Conservation (phyloP, 2,888 invertebrate genomes). For the Amaurobius ferox region DNA sequence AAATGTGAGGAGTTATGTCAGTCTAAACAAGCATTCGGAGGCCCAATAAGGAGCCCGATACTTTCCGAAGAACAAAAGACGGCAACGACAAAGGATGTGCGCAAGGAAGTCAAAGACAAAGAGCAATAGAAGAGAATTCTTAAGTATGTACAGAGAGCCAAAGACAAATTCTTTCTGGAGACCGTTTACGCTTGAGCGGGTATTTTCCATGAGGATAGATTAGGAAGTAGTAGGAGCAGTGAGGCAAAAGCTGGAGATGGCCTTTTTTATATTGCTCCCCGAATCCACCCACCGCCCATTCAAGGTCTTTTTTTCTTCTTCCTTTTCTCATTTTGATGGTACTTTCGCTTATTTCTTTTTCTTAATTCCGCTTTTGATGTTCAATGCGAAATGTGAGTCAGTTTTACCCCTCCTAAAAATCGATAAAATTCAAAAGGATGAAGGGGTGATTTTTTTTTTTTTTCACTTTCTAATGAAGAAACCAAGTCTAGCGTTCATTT, state of each 20-base stretch:
- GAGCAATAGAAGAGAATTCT: slow-evolving; percentile 57
- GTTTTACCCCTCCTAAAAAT: slow-evolving; percentile 38
- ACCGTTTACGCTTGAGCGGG: slow-evolving; percentile 60
- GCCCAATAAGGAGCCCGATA: not conserved
- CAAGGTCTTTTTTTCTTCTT: not conserved
- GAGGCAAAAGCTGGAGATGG: slow-evolving; percentile 58
- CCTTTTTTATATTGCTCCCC: slow-evolving; percentile 29
- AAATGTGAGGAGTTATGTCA: not conserved
- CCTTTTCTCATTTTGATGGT: not conserved
- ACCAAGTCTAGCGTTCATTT: not conserved
- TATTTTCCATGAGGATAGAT: slow-evolving; percentile 60
- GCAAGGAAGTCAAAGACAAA: slow-evolving; percentile 59
- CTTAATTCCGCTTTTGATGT: slow-evolving; percentile 61
- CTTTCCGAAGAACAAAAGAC: slow-evolving; percentile 1
- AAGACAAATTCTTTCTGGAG: slow-evolving; percentile 66
- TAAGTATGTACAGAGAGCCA: slow-evolving; percentile 48
- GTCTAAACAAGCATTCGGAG: not conserved
- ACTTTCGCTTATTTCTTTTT: slow-evolving; percentile 28
- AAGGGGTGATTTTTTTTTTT: not conserved
- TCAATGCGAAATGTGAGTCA: slow-evolving; percentile 57
- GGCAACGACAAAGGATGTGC: slow-evolving; percentile 34
- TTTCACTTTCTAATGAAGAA: not conserved
- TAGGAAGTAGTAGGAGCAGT: slow-evolving; percentile 47
- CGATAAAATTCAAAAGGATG: slow-evolving; percentile 33
- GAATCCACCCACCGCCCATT: not conserved